phyloP scores from a whole-genome alignment of 2,113 vertebrate species.

The Oriolus oriolus region DNA sequence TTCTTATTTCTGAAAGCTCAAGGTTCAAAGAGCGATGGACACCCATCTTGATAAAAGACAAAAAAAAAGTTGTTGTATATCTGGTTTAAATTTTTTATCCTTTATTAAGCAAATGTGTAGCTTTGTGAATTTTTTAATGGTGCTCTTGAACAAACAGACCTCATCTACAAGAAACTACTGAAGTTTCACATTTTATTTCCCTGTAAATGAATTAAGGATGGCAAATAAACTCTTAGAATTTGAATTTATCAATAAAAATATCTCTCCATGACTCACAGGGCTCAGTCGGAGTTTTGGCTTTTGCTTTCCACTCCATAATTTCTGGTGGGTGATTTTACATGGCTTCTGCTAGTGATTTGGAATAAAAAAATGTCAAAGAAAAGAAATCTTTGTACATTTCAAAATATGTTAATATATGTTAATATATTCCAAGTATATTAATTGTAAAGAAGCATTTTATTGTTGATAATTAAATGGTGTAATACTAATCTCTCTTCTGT shows the following conservation, averaged over 20 bases:
- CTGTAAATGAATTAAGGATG: not conserved
- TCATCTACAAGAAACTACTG: not conserved
- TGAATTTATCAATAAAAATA: not conserved
- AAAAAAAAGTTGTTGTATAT: not conserved
- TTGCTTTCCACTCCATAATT: not conserved
- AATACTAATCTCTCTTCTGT: not conserved
- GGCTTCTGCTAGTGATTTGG: not conserved
- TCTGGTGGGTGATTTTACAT: not conserved
- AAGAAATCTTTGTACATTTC: not conserved
- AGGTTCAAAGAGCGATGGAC: not conserved
- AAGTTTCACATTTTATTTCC: not conserved
- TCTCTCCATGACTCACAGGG: not conserved
- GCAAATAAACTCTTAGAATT: not conserved
- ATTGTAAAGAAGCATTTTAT: not conserved
- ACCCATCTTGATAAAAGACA: not conserved
- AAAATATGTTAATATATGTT: not conserved
- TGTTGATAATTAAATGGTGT: not conserved
- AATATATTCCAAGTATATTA: not conserved
- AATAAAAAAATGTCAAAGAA: not conserved
- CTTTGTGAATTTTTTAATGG: not conserved
- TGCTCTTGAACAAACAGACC: not conserved
- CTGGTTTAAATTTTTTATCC: constrained; percentile 1
- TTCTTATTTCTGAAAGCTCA: not conserved
- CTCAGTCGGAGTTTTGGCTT: not conserved
- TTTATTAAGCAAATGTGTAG: not conserved